phyloP scores from a whole-genome alignment of 1,140 invertebrate genomes.

The Rhopalosiphum maidis region DNA sequence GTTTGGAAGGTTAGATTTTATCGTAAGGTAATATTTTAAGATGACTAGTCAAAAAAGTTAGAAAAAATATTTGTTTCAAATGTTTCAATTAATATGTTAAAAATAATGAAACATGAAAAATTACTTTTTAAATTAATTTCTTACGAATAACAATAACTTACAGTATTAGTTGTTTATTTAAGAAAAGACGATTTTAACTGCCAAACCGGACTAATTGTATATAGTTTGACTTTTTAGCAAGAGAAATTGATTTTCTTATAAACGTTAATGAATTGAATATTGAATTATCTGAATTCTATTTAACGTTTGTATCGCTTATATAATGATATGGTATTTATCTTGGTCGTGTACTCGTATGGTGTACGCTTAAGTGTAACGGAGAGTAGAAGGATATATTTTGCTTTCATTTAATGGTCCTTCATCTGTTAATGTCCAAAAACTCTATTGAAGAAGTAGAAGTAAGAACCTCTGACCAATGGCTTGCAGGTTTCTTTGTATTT shows the following conservation, averaged over 20 bases:
- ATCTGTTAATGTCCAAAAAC: slow-evolving; percentile 36
- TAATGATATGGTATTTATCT: slow-evolving; percentile 37
- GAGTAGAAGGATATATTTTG: background rate
- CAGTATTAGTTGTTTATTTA: background rate
- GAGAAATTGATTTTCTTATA: background rate
- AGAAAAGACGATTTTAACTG: background rate
- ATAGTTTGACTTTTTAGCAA: background rate
- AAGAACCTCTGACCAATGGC: background rate
- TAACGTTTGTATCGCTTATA: background rate
- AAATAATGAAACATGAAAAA: background rate
- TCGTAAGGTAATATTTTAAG: background rate
- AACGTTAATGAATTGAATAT: background rate
- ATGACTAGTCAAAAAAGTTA: background rate
- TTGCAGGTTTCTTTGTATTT: background rate
- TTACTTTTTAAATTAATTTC: background rate
- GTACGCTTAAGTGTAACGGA: no score
- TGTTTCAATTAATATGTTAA: no score
- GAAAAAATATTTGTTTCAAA: no score
- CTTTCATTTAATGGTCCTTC: slow-evolving; percentile 11
- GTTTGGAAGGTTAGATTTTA: no score
- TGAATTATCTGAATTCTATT: background rate
- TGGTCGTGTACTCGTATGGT: background rate
- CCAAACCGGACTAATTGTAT: background rate
- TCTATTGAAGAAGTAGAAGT: background rate
- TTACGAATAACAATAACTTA: background rate